Evolutionary conservation across 2,113 vertebrate genomes (phyloP).

Genomic region (Syrmaticus mikado): DNA sequence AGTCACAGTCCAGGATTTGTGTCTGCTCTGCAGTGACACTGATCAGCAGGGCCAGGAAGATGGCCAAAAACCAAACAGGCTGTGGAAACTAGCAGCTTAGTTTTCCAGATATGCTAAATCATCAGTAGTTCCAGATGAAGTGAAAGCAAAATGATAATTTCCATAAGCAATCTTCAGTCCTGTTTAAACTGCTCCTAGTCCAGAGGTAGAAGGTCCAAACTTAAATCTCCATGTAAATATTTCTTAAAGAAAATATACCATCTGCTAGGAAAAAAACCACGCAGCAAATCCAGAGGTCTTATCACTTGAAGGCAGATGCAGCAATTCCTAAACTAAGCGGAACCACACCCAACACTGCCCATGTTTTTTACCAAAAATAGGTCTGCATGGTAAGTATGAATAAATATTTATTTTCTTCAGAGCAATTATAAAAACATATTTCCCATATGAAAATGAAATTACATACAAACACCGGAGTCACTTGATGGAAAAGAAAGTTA

Average conservation of each 20-base stretch:
- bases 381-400: background rate
- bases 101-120: slow-evolving; percentile 56
- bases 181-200: background rate
- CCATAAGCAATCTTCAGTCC: background rate
- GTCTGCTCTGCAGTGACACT: slow-evolving; percentile 35
- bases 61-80: slow-evolving; percentile 39
- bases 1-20: slow-evolving; percentile 16
- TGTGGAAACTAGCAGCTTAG: slow-evolving; percentile 11
- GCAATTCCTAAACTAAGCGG: slow-evolving; percentile 29
- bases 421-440: background rate
- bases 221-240: slow-evolving; percentile 3
- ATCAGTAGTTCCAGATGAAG: slow-evolving; percentile 40
- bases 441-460: background rate
- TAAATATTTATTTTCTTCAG: slow-evolving; percentile 2
- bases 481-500: background rate
- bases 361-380: slow-evolving; percentile 49
- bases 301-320: slow-evolving; percentile 33
- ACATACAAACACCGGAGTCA: background rate
- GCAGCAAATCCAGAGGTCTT: slow-evolving; percentile 38
- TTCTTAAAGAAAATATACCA: slow-evolving; percentile 45
- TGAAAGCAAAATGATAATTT: background rate
- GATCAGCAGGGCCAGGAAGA: slow-evolving; percentile 37
- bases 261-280: slow-evolving; percentile 20
- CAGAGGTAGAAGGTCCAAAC: slow-evolving; percentile 1
- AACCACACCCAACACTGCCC: slow-evolving; percentile 51